These are phyloP conservation scores for Drosophila sproati DNA, from an alignment of 1,140 invertebrate genomes.

Conservation along the genomic window DNA sequence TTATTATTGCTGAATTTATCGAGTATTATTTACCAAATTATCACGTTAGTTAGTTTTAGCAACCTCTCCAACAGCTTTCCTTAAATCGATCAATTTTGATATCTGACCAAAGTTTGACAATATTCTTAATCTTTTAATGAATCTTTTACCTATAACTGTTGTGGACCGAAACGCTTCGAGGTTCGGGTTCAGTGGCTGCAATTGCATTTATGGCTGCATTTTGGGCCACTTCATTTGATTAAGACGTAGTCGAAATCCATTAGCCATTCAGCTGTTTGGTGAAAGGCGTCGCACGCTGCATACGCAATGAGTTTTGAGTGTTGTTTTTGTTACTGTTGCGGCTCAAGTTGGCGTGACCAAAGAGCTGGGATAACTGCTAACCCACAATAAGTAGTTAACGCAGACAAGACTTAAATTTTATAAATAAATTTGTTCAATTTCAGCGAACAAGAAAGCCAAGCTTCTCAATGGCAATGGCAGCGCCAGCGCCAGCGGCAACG, in stretches of 20 bases:
- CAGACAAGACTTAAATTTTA: constrained; percentile 45
- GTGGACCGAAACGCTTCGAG: too few species aligned
- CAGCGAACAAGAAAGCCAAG: constrained; percentile 85
- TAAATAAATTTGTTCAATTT: constrained; percentile 84
- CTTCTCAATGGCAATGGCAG: constrained; percentile 73
- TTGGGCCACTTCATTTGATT: constrained; percentile 24
- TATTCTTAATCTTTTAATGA: too few species aligned
- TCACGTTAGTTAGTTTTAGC: too few species aligned
- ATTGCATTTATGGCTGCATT: constrained; percentile 8
- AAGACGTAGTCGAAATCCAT: constrained; percentile 24
- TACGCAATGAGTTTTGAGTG: constrained; percentile 58
- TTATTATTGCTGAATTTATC: too few species aligned
- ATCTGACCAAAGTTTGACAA: too few species aligned
- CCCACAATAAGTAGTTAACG: constrained; percentile 60
- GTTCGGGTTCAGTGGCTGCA: background rate
- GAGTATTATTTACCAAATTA: too few species aligned
- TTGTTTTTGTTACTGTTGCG: constrained; percentile 8
- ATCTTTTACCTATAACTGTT: too few species aligned
- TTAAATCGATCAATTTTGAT: too few species aligned
- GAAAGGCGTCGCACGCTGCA: constrained; percentile 66
- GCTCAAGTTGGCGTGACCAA: constrained; percentile 71
- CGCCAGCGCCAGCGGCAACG: constrained; percentile 16
- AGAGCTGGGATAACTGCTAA: constrained; percentile 64
- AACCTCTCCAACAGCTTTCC: too few species aligned
- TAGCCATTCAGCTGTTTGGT: constrained; percentile 55